Base-by-base conservation (phyloP, 1,140 invertebrate species). In the Drosophila tristis region DNA sequence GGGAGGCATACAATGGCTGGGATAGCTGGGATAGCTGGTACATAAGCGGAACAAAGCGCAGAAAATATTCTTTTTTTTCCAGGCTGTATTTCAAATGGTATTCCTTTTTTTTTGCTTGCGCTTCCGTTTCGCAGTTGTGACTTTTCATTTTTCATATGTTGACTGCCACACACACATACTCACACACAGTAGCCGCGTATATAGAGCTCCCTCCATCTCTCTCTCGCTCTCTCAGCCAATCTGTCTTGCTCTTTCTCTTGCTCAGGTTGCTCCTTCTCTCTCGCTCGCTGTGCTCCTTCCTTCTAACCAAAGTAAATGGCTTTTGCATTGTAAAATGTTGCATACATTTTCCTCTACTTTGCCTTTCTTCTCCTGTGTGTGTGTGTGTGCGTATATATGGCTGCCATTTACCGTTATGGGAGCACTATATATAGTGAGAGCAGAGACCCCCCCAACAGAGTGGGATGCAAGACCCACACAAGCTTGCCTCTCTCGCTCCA, bases 291-390 rank as follows among this genome's bases (percentile, higher is more conserved):
- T 25, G 42, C 43, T 70, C 43, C 45, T 66, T 49, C 45, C 31
- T 55, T 45, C 58, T 47, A 53, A 61, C 44, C 57, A 63, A 43
- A 73, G 82, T 84, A 89, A 89, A 89, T 89, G 85, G 84, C 80
- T 89, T 89, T 89, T 89, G 85, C 84, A 89, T 89, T 89, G 84
- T 90, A 89, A 89, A 89, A 89, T 89, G 84, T 89, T 89, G 84
- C 84, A 89, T 89, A 89, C 79, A 89, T 89, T 89, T 90, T 74
- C 84, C 75, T 90, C 85, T 85, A 90, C 68, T 90, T 89, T 90
- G 80, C 85, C 82, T 86, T 39, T 39, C 35, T 13, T 39, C 35
- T 39, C 76, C 56, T 72, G 45, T 51, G 56, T 49, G 51, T 67
- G 61, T 55, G 48, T 57, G 50, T 56, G 45, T 59, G 39, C 47